Percentiles rank a stretch among this genome's conserved stretches.
Conservation (phyloP, 1,140 invertebrate species). For the Penaeus japonicus region DNA sequence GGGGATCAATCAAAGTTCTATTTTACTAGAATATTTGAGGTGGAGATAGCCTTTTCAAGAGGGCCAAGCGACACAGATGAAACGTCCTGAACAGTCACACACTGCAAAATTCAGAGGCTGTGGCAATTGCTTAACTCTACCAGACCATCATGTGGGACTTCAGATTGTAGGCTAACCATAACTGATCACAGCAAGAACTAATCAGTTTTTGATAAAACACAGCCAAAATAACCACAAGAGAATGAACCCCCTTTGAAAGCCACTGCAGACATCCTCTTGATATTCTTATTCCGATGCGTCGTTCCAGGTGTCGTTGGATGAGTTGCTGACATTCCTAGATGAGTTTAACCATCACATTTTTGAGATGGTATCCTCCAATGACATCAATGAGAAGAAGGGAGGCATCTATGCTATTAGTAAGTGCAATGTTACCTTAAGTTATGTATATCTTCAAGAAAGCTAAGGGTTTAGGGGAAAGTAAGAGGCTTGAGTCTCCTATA, state of each 20-base stretch:
- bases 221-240: neutral
- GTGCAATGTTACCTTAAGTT: constrained; percentile 53
- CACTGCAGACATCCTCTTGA: neutral
- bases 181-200: neutral
- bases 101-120: no score
- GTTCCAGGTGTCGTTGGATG: constrained; percentile 75
- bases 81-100: no score
- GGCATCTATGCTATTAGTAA: constrained; percentile 92
- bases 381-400: constrained; percentile 94
- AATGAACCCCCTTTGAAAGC: no score
- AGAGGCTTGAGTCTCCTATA: no score
- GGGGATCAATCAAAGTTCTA: no score
- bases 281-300: neutral
- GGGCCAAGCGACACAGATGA: no score
- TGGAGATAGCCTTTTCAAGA: no score
- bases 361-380: constrained; percentile 92
- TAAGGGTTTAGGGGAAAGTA: no score
- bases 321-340: constrained; percentile 89
- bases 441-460: neutral
- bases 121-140: no score
- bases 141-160: neutral
- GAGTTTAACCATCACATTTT: constrained; percentile 96
- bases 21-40: no score
- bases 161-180: neutral
- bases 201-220: neutral